Evolutionary conservation across 2,888 invertebrate genomes (phyloP), one percentile per base, ranked within the genome.

Genomic region (Endomychus coccineus): DNA sequence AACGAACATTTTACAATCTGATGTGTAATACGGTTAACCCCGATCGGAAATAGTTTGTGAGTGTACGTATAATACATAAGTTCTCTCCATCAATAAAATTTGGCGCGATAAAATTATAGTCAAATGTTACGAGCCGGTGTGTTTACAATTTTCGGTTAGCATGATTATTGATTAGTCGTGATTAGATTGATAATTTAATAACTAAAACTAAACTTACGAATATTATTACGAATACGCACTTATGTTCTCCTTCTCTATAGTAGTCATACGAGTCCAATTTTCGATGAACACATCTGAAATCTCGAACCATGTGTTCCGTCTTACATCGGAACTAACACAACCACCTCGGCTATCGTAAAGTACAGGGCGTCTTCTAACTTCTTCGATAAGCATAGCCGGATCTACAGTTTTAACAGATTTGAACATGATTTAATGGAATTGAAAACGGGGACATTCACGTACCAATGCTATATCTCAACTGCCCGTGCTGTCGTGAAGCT

Each of bases 361-460:
- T 15, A 46, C 34, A 1, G 49, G 54, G 16, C 54, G 42, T 32
- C 48, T 52, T 40, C 50, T 49, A 24, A 58, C 53, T 40, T 54
- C 51, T 21, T 44, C 42, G 25, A 44, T 44, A 6, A 46, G 13
- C 23, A 40, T 38, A 21, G 42, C 44, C 6, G 44, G 31, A 39
- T 43, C 42, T 24, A 46, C 43, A 12, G 31, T 35, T 24, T 34
- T 39, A 33, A 34, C 39, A 22, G 23, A 22, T 30, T 39, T 39
- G 24, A 27, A 39, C 39, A 34, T 37, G 27, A 23, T 32, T 14
- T 23, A 27, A 17, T 16, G 25, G 17, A 34, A 7, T 14, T 5
- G n/a, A 28, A 7, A 15, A 28, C 16, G 15, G 28, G 15, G 28
- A 28, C 7, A 25, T n/a, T 25, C 3, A 25, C 27, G 28, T 29